phyloP scores from a whole-genome alignment of 2,797 vertebrate genomes.

The Diplodus sargus region DNA sequence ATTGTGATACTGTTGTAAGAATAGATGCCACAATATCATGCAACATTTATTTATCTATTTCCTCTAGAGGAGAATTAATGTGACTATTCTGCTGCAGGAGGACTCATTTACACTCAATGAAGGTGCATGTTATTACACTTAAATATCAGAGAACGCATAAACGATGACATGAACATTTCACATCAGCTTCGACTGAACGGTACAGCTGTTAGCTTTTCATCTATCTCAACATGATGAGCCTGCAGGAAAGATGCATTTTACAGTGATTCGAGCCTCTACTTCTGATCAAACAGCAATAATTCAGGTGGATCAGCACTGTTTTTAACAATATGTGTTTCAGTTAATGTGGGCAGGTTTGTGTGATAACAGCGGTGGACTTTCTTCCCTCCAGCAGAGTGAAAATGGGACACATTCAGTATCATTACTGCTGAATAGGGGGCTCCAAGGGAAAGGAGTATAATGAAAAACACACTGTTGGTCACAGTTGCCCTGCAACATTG shows the following conservation, averaged over 20 bases:
- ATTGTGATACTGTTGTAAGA: not conserved
- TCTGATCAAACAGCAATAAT: not conserved
- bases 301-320: not conserved
- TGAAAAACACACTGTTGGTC: conserved; percentile 57
- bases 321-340: not conserved
- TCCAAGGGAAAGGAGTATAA: conserved; percentile 37
- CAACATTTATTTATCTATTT: not conserved
- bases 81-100: not conserved
- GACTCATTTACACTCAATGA: not conserved
- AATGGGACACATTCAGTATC: not conserved
- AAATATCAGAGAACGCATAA: not conserved
- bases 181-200: not conserved
- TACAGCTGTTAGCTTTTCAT: not conserved
- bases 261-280: not conserved
- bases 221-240: not conserved
- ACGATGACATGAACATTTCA: not conserved
- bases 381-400: conserved; percentile 5
- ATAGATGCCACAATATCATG: conserved; percentile 1
- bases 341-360: not conserved
- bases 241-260: not conserved
- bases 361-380: not conserved
- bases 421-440: conserved; percentile 25
- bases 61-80: not conserved
- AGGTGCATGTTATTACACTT: not conserved
- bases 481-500: conserved; percentile 62